Percentiles rank a stretch among this genome's conserved stretches.
phyloP scores from a whole-genome alignment of 2,797 vertebrate species.

The Glyptemys insculpta region DNA sequence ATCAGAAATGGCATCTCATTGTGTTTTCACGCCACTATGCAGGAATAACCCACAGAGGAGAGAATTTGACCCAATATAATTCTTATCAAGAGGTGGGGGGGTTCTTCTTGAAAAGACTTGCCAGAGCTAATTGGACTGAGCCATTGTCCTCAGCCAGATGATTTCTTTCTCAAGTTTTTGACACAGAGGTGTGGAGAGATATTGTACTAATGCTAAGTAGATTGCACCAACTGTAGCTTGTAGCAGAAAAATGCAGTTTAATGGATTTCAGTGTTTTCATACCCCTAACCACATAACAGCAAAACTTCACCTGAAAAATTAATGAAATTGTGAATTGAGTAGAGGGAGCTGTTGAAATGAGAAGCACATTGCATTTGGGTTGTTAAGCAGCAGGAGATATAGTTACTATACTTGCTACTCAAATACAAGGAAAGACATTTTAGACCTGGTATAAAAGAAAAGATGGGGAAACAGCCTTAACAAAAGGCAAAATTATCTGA shows the following conservation, averaged over 20 bases:
- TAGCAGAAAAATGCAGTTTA: background rate
- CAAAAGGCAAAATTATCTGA: background rate
- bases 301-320: conserved; percentile 59
- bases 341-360: conserved; percentile 38
- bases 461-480: background rate
- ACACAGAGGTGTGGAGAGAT: background rate
- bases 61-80: background rate
- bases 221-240: background rate
- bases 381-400: conserved; percentile 12
- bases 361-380: conserved; percentile 5
- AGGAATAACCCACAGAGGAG: background rate
- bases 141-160: background rate
- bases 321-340: conserved; percentile 43
- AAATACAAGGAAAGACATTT: background rate
- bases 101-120: background rate
- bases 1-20: background rate
- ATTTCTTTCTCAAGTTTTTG: conserved; percentile 11
- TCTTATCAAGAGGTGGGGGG: background rate
- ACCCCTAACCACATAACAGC: conserved; percentile 30
- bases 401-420: background rate
- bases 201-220: background rate
- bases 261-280: conserved; percentile 29
- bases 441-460: background rate
- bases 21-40: background rate
- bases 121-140: background rate